Conservation (phyloP, 2,888 invertebrate species). For the Pollenia griseotomentosa region DNA sequence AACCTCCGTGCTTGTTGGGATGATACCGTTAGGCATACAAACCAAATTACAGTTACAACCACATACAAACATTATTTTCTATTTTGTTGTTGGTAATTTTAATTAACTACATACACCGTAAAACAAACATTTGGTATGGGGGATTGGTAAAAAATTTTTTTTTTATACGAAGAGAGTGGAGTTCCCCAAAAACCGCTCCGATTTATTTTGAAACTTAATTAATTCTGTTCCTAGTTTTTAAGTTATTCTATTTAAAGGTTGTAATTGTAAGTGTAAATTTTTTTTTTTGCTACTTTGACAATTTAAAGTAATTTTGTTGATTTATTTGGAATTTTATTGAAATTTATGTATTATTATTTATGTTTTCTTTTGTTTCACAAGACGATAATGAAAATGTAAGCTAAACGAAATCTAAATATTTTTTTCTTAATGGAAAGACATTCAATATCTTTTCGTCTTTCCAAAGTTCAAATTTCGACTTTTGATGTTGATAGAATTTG, state of each 20-base stretch:
- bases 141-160: no score
- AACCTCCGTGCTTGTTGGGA: no score
- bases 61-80: constrained; percentile 67
- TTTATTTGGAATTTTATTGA: no score
- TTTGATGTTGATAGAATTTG: no score
- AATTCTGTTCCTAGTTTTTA: constrained; percentile 75
- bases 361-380: no score
- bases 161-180: background rate
- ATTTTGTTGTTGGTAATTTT: background rate
- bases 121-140: background rate
- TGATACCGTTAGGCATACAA: constrained; percentile 40
- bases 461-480: no score
- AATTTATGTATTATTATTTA: no score
- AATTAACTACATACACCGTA: background rate
- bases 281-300: background rate
- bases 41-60: constrained; percentile 73
- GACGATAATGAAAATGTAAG: no score
- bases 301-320: no score
- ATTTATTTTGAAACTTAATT: constrained; percentile 78
- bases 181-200: background rate
- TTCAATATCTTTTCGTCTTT: no score
- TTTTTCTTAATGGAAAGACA: no score
- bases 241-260: constrained; percentile 24
- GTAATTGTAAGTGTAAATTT: constrained; percentile 17
- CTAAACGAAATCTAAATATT: no score